Base-by-base conservation (phyloP, 1,140 invertebrate genomes). In the Globodera rostochiensis region DNA sequence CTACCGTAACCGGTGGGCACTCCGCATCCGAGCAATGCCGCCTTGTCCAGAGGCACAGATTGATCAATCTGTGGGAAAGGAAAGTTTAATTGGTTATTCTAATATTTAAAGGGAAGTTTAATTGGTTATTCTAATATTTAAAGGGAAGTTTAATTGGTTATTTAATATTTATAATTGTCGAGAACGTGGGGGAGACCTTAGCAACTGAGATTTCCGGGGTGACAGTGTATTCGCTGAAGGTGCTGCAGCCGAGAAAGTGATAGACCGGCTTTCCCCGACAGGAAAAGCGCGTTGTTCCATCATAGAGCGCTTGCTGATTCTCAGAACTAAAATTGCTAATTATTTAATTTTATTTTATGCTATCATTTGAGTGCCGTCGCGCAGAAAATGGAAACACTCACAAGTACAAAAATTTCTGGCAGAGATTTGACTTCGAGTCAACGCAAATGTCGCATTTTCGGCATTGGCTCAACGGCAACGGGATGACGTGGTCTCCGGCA, bases 201-300 rank as follows among this genome's bases (percentile, higher is more conserved):
- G 93, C 93, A 70, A 97, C 90, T 45, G 95, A 96, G 90, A 98
- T 96, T 91, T 97, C 96, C 85, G 95, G 93, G 82, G 98, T 95
- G 13, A 99, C 97, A 8, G 96, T 98, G 90, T 98, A 99, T 91
- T 99, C 95, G 84, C 94, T 94, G 90, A 99, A 99, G 1, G 96
- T 97, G 4, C 96, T 98, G 84, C 94, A 96, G n/a, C 97, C 97
- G 97, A 99, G 99, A 86, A 97, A 99, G 91, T 99, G 97, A 88
- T 92, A 96, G 1, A 99, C 81, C 49, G 92, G 91, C 91, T 96
- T 91, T 11, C 96, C 97, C 79, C 96, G 96, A 91, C 96, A 98
- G 19, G 92, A 94, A 90, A 99, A 98, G 19, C 92, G 83, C 47
- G 77, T 83, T 4, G 96, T 98, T 19, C 96, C 96, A 93, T 99